Base-by-base conservation (phyloP, 2,113 vertebrate genomes). In the Todiramphus chloris region DNA sequence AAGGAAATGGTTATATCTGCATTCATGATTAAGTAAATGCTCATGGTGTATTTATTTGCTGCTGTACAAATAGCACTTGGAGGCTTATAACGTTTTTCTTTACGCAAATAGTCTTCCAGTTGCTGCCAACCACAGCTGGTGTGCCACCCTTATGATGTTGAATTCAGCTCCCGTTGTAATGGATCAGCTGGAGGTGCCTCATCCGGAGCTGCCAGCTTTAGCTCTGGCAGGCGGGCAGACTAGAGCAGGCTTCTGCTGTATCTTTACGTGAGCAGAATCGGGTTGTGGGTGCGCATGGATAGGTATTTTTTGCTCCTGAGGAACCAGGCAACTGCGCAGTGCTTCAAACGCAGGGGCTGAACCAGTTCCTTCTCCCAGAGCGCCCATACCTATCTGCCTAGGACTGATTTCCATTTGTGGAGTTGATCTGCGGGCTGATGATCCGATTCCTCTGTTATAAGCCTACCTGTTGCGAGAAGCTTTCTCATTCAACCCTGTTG, bases 211-310 rank as follows among this genome's bases (percentile, higher is more conserved):
- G 35, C 44, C 55, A 10, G 85, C 76, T 73, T 28, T 46, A 74
- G 64, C 81, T 90, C 75, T 48, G 94, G 66, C 66, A 11, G 60
- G 74, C 51, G 6, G 80, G 83, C 2, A 30, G 83, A 43, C 75
- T 69, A 58, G 81, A 72, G 82, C 82, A 59, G 85, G 85, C 75
- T 83, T n/a, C 75, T 94, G 92, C 87, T 11, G 37, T 91, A 67
- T 85, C 76, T 70, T 77, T 92, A 91, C 51, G 85, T 94, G 93
- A 96, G 92, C 90, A 81, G 95, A 90, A 96, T 90, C 12, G 76
- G 88, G 94, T 35, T 92, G 70, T 66, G 93, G 85, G 93, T 77
- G 83, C 35, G 67, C 89, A 55, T 24, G 91, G 70, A 86, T 43
- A 80, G 87, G 92, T 93, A 20, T 85, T 67, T 75, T 80, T 84